Evolutionary conservation across 2,797 vertebrate species (phyloP).

Genomic region (Myotis vivesi): DNA sequence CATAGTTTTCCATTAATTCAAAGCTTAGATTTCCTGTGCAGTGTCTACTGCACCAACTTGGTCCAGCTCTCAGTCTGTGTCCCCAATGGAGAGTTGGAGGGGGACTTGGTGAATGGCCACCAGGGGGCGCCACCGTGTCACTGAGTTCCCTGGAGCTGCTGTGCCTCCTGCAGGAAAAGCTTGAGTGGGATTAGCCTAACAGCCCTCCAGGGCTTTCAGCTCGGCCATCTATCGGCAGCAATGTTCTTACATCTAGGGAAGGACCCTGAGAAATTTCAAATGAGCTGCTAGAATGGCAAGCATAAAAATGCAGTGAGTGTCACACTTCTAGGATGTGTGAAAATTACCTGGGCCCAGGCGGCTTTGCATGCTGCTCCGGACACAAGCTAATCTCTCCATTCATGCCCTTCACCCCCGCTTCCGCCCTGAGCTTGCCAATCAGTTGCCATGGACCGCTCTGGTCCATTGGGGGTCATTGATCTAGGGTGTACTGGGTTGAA

Average conservation of each 20-base stretch:
- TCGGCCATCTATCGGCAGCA: not conserved
- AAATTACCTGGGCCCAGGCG: constrained; percentile 2
- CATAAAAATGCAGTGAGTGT: not conserved
- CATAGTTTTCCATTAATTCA: not conserved
- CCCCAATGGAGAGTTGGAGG: fast-evolving
- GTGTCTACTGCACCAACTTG: not conserved
- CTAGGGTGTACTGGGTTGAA: constrained; percentile 60
- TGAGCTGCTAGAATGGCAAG: not conserved
- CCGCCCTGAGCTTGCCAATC: constrained; percentile 17
- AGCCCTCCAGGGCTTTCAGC: not conserved
- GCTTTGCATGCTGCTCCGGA: not conserved
- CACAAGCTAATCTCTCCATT: constrained; percentile 37
- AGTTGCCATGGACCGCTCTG: constrained; percentile 69
- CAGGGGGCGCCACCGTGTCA: constrained; percentile 57
- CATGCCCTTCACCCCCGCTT: not conserved
- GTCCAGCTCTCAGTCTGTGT: not conserved
- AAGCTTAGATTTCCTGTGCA: not conserved
- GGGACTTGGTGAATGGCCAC: not conserved
- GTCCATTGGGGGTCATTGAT: constrained; percentile 62
- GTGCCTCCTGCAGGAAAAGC: not conserved
- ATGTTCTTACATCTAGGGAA: not conserved
- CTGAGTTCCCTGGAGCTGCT: not conserved
- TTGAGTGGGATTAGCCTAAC: not conserved
- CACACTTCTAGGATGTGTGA: not conserved
- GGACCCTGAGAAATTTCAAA: not conserved